Base-by-base conservation (phyloP, 2,888 invertebrate species). In the Volucella zonaria region DNA sequence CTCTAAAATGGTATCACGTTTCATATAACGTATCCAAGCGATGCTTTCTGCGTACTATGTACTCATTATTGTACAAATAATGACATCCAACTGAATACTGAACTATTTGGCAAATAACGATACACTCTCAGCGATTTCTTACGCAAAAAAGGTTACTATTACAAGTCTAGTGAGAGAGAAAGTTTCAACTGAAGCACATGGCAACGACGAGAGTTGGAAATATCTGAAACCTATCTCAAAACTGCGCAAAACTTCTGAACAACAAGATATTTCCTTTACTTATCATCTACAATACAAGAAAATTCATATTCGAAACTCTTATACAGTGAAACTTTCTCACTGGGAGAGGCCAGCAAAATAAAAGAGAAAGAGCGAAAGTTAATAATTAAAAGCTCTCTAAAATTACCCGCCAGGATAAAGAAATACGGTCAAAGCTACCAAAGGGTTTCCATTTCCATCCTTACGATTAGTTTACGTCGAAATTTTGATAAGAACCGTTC, bases 391-490 rank as follows among this genome's bases (percentile, higher is more conserved):
- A 78, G 80, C 81, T 85, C 59, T 68, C 51, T 74, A 56, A 71
- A 67, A 59, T 80, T 76, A 76, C 80, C 80, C 83, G 58, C 70
- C 71, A 80, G 83, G 75, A 80, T 54, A 49, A 66, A 56, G 31
- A 70, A 85, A 85, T 76, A 85, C 80, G 76, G 83, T 85, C 83
- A 85, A 85, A 85, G 83, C 80, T 85, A 66, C 38, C 49, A 61
- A 62, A n/a, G 47, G 49, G 59, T 76, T 67, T 77, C 15, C 23
- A 78, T 76, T 67, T 77, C n/a, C 40, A 78, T 64, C 56, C 49
- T 47, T 12, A 61, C 76, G 66, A 85, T 85, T 85, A 85, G 83
- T 85, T 85, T 80, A 76, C 71, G 80, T 80, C 80, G 83, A 80
- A 71, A 62, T 85, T 85, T 76, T 85, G 80, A 85, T 80, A 85